phyloP scores from a whole-genome alignment of 2,888 invertebrate species.

The Patella caerulea region DNA sequence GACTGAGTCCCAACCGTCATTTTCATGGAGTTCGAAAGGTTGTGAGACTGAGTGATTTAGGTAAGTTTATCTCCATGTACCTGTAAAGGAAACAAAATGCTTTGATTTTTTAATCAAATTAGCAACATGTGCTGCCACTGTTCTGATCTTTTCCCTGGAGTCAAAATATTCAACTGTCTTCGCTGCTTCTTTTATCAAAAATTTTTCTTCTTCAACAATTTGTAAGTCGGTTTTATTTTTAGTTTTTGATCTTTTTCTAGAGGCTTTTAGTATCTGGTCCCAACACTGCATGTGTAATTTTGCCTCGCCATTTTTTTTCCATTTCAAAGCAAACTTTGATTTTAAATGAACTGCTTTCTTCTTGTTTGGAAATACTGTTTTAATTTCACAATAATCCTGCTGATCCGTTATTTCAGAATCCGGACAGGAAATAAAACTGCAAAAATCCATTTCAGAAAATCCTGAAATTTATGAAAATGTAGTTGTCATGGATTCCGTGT shows the following conservation, averaged over 20 bases:
- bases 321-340: constrained; percentile 38
- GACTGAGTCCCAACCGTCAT: too few species aligned
- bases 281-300: constrained; percentile 50
- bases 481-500: too few species aligned
- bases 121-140: constrained; percentile 51
- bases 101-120: constrained; percentile 49
- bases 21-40: too few species aligned
- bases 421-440: constrained; percentile 1
- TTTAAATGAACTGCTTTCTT: neutral
- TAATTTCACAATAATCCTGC: constrained; percentile 47
- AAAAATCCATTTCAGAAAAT: neutral
- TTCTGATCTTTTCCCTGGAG: constrained; percentile 42
- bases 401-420: neutral
- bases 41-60: too few species aligned
- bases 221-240: constrained; percentile 3
- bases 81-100: constrained; percentile 65
- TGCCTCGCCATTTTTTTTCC: constrained; percentile 54
- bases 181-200: constrained; percentile 51
- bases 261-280: constrained; percentile 33
- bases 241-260: constrained; percentile 23
- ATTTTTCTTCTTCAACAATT: constrained; percentile 46
- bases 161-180: constrained; percentile 64
- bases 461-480: too few species aligned
- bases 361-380: constrained; percentile 43
- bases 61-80: constrained; percentile 33